These are phyloP conservation scores for Pelmatolapia mariae DNA, from an alignment of 2,113 vertebrate species.

Conservation along the genomic window DNA sequence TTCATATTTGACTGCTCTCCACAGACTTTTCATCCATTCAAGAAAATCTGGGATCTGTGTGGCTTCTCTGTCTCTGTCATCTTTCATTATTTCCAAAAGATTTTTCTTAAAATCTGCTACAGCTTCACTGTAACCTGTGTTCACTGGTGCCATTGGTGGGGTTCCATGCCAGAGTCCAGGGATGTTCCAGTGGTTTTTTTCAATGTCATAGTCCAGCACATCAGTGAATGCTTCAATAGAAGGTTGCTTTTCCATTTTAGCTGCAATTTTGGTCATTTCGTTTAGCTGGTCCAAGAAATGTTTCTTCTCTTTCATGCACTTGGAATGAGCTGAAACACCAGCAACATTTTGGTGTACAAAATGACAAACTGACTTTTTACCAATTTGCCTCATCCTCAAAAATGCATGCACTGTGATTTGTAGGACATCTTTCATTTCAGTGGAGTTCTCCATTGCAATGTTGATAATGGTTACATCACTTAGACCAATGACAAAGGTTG, in stretches of 20 bases:
- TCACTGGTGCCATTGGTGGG: slow-evolving; percentile 67
- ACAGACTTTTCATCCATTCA: slow-evolving; percentile 43
- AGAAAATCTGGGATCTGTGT: slow-evolving; percentile 41
- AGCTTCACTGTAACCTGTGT: slow-evolving; percentile 58
- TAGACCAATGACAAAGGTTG: slow-evolving; percentile 74
- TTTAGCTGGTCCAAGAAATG: slow-evolving; percentile 57
- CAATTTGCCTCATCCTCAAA: slow-evolving; percentile 56
- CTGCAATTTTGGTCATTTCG: slow-evolving; percentile 55
- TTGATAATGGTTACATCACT: slow-evolving; percentile 73
- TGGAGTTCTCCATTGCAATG: slow-evolving; percentile 42
- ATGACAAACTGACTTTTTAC: slow-evolving; percentile 69
- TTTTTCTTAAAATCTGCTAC: slow-evolving; percentile 46
- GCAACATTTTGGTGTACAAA: slow-evolving; percentile 75
- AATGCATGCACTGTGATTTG: slow-evolving; percentile 54
- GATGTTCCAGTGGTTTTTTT: slow-evolving; percentile 59
- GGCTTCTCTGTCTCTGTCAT: background rate
- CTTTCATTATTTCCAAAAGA: slow-evolving; percentile 20
- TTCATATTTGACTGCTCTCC: slow-evolving; percentile 62
- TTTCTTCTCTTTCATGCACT: slow-evolving; percentile 51
- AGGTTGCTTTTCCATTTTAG: slow-evolving; percentile 58
- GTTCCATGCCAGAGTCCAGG: slow-evolving; percentile 65
- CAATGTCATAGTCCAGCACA: slow-evolving; percentile 52
- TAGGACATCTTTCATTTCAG: slow-evolving; percentile 53
- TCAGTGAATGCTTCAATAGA: slow-evolving; percentile 35
- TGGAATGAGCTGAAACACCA: slow-evolving; percentile 52